Base-by-base conservation (phyloP, 2,797 vertebrate genomes). In the Lepilemur ruficaudatus region DNA sequence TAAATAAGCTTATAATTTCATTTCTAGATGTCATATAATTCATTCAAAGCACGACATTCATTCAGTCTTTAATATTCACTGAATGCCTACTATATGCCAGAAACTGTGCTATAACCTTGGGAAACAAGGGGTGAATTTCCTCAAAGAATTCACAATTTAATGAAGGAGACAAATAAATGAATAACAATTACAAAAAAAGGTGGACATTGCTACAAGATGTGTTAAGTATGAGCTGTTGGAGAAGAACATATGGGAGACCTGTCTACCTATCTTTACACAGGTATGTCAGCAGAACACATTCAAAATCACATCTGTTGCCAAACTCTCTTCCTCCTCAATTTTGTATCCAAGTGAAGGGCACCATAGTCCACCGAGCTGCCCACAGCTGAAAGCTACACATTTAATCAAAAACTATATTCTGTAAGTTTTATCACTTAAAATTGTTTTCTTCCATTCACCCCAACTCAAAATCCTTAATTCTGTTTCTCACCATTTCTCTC, bases 111-210 rank as follows among this genome's bases (percentile, higher is more conserved):
- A 63, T 28, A 25, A 55, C 22, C 9, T 73, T 91, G 38, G 14
- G 48, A 80, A 70, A 63, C 6, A 57, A 76, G 17, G 35, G 20
- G 1, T 61, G 32, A 82, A 73, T 23, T 67, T 81, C 14, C 38
- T 83, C 41, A 61, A 78, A 48, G 22, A 65, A 65, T 90, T 89
- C 15, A 35, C 46, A 52, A 12, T 18, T 72, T 46, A 67, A 4
- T 65, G 35, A 96, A 69, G 8, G 50, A 55, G n/a, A 59, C 41
- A 80, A 70, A 89, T 32, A 46, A 73, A 82, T 85, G 7, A 81
- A 28, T 41, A 63, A 48, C 3, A 65, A 11, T n/a, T 89, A 52
- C 11, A 85, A 18, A 32, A 83, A 76, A 86, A 73, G 9, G 11
- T 59, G 30, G 9, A 17, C 41, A 43, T 91, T 38, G 63, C 7